Base-by-base conservation (phyloP, 2,113 vertebrate species). In the Neogobius melanostomus region DNA sequence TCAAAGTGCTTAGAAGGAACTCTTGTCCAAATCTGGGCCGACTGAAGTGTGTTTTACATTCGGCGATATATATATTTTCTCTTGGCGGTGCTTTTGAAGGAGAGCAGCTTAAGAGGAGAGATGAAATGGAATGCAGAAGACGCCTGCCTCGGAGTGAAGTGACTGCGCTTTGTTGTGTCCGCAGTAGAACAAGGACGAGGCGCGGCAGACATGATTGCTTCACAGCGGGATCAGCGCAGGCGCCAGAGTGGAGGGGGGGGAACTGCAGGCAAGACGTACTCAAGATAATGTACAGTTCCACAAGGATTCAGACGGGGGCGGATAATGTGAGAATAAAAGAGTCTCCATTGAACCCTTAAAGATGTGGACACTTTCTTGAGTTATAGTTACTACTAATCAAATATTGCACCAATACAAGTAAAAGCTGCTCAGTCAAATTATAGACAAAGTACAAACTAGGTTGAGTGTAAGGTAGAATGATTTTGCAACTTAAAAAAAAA, bases 51-150 rank as follows among this genome's bases (percentile, higher is more conserved):
- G 28, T 64, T 70, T 77, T 44, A 67, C 1, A 48, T 75, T 47
- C 64, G 16, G 28, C 17, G 16, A 56, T 11, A 56, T 16, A 52
- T 16, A 16, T 52, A 52, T 56, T 72, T 8, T 64, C 48, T 57
- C 9, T 16, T 62, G 16, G 21, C 9, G 43, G 46, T 62, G 63
- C 66, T 28, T 59, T 67, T 59, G 50, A 8, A 59, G 52, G 46
- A 36, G 28, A 8, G 17, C 17, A 14, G n/a, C 15, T 44, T 4
- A 15, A 2, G 21, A 42, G 14, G 44, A 51, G 21, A 46, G 21
- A 72, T 77, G 47, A 50, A 56, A 74, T 54, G n/a, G 53, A 66
- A 64, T 64, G 61, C 9, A 21, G 45, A 48, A 64, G 16, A 17
- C 45, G 36, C 6, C 42, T 61, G 59, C 11, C 36, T 61, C 36